These are phyloP conservation scores for Nymphalis io DNA, from an alignment of 1,140 invertebrate species.

Conservation along the genomic window DNA sequence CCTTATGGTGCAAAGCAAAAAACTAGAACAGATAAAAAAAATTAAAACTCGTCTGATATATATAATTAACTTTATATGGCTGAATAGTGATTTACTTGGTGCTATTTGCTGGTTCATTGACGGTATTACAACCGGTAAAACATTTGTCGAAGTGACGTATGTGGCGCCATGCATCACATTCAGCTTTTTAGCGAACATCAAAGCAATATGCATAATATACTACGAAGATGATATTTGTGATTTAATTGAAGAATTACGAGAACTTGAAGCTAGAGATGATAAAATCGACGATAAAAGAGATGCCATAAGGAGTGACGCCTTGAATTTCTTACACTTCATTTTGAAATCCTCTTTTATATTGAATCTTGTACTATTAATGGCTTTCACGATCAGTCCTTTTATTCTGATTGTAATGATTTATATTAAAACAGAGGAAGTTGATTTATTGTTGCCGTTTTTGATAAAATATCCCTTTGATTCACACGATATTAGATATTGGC, in stretches of 20 bases:
- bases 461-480: slow-evolving; percentile 56
- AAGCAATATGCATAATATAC: slow-evolving; percentile 36
- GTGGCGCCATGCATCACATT: slow-evolving; percentile 46
- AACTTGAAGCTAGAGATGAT: slow-evolving; percentile 27
- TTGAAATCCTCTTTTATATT: slow-evolving; percentile 38
- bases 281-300: slow-evolving; percentile 4
- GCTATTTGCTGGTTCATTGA: slow-evolving; percentile 39
- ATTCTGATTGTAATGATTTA: slow-evolving; percentile 43
- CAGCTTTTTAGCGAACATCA: slow-evolving; percentile 40
- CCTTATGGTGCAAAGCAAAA: slow-evolving; percentile 10
- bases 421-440: slow-evolving; percentile 37
- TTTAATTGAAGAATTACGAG: slow-evolving; percentile 36
- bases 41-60: slow-evolving; percentile 39
- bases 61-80: slow-evolving; percentile 44
- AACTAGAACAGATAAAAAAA: slow-evolving; percentile 16
- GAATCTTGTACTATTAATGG: slow-evolving; percentile 30
- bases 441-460: slow-evolving; percentile 46
- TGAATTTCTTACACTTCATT: slow-evolving; percentile 36
- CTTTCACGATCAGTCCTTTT: slow-evolving; percentile 38
- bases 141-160: slow-evolving; percentile 43
- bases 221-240: slow-evolving; percentile 43
- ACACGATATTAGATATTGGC: slow-evolving; percentile 46
- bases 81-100: slow-evolving; percentile 37
- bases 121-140: slow-evolving; percentile 36
- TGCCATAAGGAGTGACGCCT: slow-evolving; percentile 28